A percentile compares a stretch with the other conserved stretches of the same genome.
Conservation (phyloP, 2,113 vertebrate genomes). For the Otis tarda region DNA sequence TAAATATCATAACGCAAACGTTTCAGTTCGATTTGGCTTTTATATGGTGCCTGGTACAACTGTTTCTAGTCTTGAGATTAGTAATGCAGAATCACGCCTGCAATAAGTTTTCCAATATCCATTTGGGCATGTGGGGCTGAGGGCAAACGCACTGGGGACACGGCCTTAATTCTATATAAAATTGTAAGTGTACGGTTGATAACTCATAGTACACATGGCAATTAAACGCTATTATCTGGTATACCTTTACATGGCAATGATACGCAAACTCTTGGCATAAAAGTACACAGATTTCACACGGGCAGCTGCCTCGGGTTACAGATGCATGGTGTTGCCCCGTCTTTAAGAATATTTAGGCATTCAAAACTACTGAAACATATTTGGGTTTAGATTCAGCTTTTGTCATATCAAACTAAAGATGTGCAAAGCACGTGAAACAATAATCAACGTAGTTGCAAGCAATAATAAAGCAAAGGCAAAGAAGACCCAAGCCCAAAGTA, state of each 20-base stretch:
- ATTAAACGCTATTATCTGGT: neutral
- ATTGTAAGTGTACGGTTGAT: neutral
- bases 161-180: neutral
- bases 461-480: neutral
- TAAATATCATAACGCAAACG: neutral
- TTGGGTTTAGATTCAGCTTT: neutral
- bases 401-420: neutral
- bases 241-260: neutral
- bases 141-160: neutral
- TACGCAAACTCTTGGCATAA: neutral
- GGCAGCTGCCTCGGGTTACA: neutral
- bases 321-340: neutral
- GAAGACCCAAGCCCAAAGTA: neutral
- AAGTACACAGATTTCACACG: neutral
- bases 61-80: neutral
- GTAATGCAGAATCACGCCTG: neutral
- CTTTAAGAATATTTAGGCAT: neutral
- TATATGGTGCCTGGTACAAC: neutral
- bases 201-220: neutral
- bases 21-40: neutral
- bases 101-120: neutral
- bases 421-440: neutral
- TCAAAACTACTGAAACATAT: neutral
- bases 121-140: neutral
- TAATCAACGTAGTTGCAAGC: neutral